Evolutionary conservation across 2,888 invertebrate genomes (phyloP).

Genomic region (Dolichomitus sp.): DNA sequence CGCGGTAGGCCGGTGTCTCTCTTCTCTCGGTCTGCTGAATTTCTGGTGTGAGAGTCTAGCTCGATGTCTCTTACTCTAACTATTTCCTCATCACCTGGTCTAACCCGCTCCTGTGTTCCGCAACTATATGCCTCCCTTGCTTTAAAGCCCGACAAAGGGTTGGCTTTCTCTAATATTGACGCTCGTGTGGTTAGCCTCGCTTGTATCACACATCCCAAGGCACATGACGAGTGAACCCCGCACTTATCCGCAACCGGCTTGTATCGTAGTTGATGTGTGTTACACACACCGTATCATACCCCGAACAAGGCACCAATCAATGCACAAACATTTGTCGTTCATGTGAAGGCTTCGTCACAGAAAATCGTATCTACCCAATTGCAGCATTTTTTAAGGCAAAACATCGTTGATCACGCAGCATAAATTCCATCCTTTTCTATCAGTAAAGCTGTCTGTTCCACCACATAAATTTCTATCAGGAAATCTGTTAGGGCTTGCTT

Average conservation of each 20-base stretch:
- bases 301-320: constrained; percentile 53
- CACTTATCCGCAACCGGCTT: constrained; percentile 43
- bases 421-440: background rate
- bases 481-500: no score
- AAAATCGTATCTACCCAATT: background rate
- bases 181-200: constrained; percentile 65
- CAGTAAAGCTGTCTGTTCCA: background rate
- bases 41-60: constrained; percentile 27
- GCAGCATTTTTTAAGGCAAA: background rate
- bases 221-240: constrained; percentile 38
- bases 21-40: constrained; percentile 39
- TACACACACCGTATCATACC: constrained; percentile 22
- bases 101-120: constrained; percentile 28
- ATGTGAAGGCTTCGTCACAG: constrained; percentile 8
- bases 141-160: constrained; percentile 68
- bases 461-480: no score
- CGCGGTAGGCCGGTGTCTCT: background rate
- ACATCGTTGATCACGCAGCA: background rate
- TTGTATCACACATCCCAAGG: constrained; percentile 46
- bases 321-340: constrained; percentile 35
- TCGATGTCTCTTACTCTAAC: constrained; percentile 33
- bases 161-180: constrained; percentile 69
- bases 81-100: constrained; percentile 36
- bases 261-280: constrained; percentile 46
- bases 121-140: constrained; percentile 46